Base-by-base conservation (phyloP, 2,888 invertebrate species). In the Ectemnius lituratus region DNA sequence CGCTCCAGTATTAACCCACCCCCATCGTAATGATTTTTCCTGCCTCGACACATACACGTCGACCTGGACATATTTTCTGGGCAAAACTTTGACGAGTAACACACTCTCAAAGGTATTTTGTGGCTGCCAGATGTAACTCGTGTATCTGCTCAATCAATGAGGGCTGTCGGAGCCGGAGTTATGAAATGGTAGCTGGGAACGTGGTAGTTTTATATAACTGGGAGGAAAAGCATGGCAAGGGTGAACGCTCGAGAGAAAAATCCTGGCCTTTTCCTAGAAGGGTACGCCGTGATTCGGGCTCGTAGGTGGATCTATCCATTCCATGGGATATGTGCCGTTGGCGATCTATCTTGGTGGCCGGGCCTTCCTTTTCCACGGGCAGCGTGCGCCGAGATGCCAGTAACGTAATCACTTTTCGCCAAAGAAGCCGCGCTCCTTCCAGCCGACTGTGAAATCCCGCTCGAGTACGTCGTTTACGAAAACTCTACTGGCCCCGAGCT, bases 71-170 rank as follows among this genome's bases (percentile, higher is more conserved):
- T 14, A 49, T 11, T 58, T 76, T 71, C 56, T 57, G 68, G 27
- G 57, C 56, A 13, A 47, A 63, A 68, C 60, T 67, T 78, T 64
- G 73, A 78, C 65, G 73, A 37, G 37, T 58, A 47, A 70, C 60
- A 63, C 76, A 68, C 67, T 65, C 78, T 66, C 73, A 71, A 77
- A 81, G 76, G 83, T 85, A 85, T 84, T 84, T 77, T 79, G 75
- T 73, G 59, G 75, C 62, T 79, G 79, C 68, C 62, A 70, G 64
- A 69, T 75, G 73, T 62, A 45, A 72, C 77, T 80, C 76, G 76
- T 37, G 37, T 86, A 86, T 86, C 84, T 79, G 86, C 79, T 85
- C 86, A 85, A 86, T 87, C 86, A 87, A 86, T 83, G 86, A 85
- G 73, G 81, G 78, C 80, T 84, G 84, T 82, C 85, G 81, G 82